Base-by-base conservation (phyloP, 2,888 invertebrate genomes). In the Tipula confusa region DNA sequence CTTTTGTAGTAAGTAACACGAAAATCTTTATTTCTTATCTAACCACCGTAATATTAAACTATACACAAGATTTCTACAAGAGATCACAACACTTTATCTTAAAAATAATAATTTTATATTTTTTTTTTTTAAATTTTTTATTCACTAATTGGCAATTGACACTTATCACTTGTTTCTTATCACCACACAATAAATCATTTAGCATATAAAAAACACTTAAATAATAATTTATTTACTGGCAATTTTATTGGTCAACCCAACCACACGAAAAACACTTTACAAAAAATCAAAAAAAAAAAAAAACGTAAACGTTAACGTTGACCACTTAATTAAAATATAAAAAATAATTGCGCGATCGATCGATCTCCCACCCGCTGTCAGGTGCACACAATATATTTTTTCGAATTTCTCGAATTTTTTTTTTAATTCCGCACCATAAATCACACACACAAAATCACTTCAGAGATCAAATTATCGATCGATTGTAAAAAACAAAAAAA, bases 31-130 rank as follows among this genome's bases (percentile, higher is more conserved):
- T 64, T 64, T 64, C 64, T 24, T 64, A 64, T 64, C 64, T 24
- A 43, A n/a, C n/a, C 2, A 43, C n/a, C n/a, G 24, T 24, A 64
- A 64, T 64, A 24, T 64, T 64, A 64, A 24, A 64, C 64, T n/a
- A n/a, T n/a, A n/a, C 64, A 9, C 64, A 0, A 18, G 18, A 64
- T 64, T n/a, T 24, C 64, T 11, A n/a, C 64, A 64, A 64, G 64
- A 64, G 64, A 64, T 64, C 64, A 64, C 64, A 64, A 64, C 64
- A 64, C 24, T 64, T 64, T 64, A 64, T 64, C 64, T 64, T 64
- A 64, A 64, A 24, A 24, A 33, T 11, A n/a, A n/a, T n/a, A 64
- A 64, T 64, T 43, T n/a, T 24, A 24, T 64, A 24, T 43, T 43
- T 43, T 15, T 43, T n/a, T n/a, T n/a, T n/a, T n/a, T n/a, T n/a